Base-by-base conservation (phyloP, 1,140 invertebrate species). In the Aphaenogaster rudis region DNA sequence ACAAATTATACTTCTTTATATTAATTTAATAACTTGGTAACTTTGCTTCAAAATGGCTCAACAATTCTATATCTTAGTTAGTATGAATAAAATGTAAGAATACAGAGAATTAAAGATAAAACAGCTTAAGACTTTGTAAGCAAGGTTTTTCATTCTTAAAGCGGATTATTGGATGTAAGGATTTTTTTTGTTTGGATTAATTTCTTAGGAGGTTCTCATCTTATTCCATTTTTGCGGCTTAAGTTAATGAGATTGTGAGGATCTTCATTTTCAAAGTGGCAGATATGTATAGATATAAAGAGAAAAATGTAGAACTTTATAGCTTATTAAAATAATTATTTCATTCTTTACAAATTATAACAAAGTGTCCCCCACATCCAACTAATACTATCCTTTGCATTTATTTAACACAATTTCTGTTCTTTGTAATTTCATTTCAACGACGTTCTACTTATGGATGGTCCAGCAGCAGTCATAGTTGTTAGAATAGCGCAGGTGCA, bases 111-210 rank as follows among this genome's bases (percentile, higher is more conserved):
- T 39, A 15, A 54, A 8, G 13, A 48, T 39, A 79, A 79, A 66
- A 39, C 11, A 36, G 45, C 17, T 79, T 13, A 45, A 64, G 17
- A 33, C 66, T 79, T 79, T 66, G 17, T 33, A 50, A 79, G 42
- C 42, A n/a, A 21, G 13, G 15, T 17, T 3, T 64, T 48, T 66
- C n/a, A 36, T 36, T 79, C 45, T 52, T 21, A 50, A 79, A 50
- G 28, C 11, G 61, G 42, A 66, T 66, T 36, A 66, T 36, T 21
- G 28, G 61, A 13, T 66, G 17, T 64, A 50, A 79, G 3, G 15
- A 36, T 4, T 79, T 64, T 28, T 76, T 64, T 78, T 78, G 57
- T 64, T 50, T 48, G 28, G 17, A 79, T 79, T 66, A 50, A 79
- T 66, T 79, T n/a, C 59, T 48, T 15, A n/a, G 4, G 11, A 50